Base-by-base conservation (phyloP, 2,113 vertebrate genomes). In the Equus quagga region DNA sequence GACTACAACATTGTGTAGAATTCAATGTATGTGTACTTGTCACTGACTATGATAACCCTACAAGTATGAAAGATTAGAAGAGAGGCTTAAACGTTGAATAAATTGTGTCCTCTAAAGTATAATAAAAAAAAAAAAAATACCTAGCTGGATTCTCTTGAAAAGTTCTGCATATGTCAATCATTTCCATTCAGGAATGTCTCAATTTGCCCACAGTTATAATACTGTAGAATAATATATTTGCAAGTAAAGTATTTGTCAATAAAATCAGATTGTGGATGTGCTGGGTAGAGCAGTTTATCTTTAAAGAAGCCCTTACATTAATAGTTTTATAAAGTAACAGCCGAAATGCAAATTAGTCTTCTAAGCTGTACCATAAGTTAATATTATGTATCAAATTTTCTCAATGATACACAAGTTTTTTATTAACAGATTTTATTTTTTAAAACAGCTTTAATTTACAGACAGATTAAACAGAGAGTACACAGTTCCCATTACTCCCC, bases 241-340 rank as follows among this genome's bases (percentile, higher is more conserved):
- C 65, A 84, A 95, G 46, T 83, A 64, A 95, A 90, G 94, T 94
- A 90, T 80, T 75, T 96, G 19, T 92, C 95, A 97, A 76, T 70
- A 75, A 96, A 94, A 94, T 67, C 5, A 75, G 3, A 85, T 13
- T 60, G 11, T 95, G 31, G 6, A 69, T 78, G 8, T 70, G 7
- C 28, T 76, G 12, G 60, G 19, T 67, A 65, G 11, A 56, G 1
- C 2, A 94, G 24, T 49, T 91, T 19, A 89, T 62, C 49, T 85
- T 83, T 65, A 58, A 94, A 88, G 28, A 7, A 69, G 2, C 3
- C 3, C 7, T 94, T 4, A 87, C 94, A 75, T 78, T 91, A 70
- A 60, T 65, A 70, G 65, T 92, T 88, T 94, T 12, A 36, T 93
- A 17, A 41, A 73, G 69, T 73, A 95, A 86, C 18, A 67, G n/a